Conservation (phyloP, 2,113 vertebrate genomes). For the Columba janthina region DNA sequence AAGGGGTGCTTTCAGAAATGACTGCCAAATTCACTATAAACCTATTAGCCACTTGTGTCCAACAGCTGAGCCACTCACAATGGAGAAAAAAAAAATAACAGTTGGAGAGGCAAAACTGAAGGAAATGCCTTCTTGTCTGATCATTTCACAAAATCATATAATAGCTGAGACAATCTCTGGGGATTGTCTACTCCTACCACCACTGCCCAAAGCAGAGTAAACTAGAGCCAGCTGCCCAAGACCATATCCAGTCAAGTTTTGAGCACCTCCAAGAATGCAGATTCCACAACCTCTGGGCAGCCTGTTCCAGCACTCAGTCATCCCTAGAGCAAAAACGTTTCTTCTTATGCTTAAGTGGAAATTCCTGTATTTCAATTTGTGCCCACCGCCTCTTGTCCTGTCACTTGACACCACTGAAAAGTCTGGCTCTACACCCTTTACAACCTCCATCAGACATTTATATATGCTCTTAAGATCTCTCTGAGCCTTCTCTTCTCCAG, state of each 20-base stretch:
- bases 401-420: not conserved
- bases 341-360: not conserved
- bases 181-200: not conserved
- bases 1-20: not conserved
- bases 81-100: not conserved
- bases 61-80: not conserved
- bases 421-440: not conserved
- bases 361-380: not conserved
- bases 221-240: not conserved
- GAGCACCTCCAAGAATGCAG: not conserved
- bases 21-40: not conserved
- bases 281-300: not conserved
- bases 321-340: not conserved
- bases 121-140: constrained; percentile 11
- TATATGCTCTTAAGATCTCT: not conserved
- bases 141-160: not conserved
- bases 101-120: not conserved
- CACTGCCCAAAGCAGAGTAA: not conserved
- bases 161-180: not conserved
- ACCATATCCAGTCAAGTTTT: not conserved
- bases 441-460: not conserved
- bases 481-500: not conserved
- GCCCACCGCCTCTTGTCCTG: not conserved
- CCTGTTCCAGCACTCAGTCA: not conserved
- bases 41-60: not conserved